Conservation (phyloP, 2,888 invertebrate species). For the Idaea aversata region DNA sequence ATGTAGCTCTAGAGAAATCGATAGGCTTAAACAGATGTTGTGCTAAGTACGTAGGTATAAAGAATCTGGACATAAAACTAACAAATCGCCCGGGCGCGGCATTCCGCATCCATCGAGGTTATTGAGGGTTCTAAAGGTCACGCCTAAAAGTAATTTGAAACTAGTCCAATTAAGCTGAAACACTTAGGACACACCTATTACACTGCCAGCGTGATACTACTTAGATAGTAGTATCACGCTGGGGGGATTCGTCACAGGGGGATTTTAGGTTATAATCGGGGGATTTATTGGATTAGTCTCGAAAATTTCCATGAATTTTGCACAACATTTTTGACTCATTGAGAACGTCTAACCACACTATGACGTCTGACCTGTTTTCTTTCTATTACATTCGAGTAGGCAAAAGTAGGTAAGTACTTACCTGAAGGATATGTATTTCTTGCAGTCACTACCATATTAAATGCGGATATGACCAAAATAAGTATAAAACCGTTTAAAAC, state of each 20-base stretch:
- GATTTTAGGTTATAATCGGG: background rate
- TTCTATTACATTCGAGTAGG: background rate
- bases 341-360: background rate
- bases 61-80: constrained; percentile 24
- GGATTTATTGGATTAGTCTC: background rate
- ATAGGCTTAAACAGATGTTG: constrained; percentile 20
- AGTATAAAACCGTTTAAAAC: background rate
- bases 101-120: constrained; percentile 35
- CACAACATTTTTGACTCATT: background rate
- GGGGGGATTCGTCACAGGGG: no score
- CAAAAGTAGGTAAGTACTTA: no score
- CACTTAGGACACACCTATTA: constrained; percentile 36
- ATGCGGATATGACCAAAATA: background rate
- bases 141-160: constrained; percentile 51
- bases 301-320: background rate
- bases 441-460: constrained; percentile 4
- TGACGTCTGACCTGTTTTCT: constrained; percentile 1
- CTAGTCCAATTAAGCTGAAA: constrained; percentile 49
- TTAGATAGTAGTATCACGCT: no score
- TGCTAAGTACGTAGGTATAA: constrained; percentile 18
- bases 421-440: constrained; percentile 3
- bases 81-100: constrained; percentile 46
- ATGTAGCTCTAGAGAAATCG: constrained; percentile 14
- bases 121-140: constrained; percentile 53
- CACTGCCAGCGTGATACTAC: constrained; percentile 12